phyloP scores from a whole-genome alignment of 2,113 vertebrate genomes.

The Anseranas semipalmata region DNA sequence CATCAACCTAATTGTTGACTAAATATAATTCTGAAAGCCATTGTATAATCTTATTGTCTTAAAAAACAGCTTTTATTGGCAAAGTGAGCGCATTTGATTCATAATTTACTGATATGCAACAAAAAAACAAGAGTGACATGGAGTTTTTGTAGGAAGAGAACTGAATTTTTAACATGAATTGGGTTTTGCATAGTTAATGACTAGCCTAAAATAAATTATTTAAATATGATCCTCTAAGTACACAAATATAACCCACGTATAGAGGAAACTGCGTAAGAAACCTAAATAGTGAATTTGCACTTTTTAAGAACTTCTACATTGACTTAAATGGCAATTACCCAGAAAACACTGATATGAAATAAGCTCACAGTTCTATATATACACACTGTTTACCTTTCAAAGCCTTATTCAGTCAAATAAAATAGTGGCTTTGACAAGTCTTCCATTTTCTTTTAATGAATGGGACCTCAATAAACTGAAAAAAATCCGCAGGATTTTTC shows the following conservation, averaged over 20 bases:
- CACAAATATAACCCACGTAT: not conserved
- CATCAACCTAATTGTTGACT: conserved; percentile 9
- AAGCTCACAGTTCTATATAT: not conserved
- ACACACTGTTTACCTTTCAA: not conserved
- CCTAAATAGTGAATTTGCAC: not conserved
- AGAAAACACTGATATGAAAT: not conserved
- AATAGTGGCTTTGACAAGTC: not conserved
- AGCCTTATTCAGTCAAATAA: not conserved
- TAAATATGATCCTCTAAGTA: not conserved
- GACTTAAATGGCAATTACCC: not conserved
- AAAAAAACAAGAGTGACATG: not conserved
- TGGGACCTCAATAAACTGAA: not conserved
- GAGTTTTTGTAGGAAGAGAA: not conserved
- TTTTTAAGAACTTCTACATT: not conserved
- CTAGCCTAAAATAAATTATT: conserved; percentile 7
- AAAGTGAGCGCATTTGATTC: not conserved
- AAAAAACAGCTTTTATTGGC: not conserved
- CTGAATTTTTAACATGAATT: conserved; percentile 12
- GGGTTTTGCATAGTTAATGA: conserved; percentile 22
- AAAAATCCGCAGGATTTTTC: not conserved
- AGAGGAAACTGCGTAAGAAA: not conserved
- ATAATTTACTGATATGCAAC: conserved; percentile 15
- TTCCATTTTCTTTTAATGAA: not conserved
- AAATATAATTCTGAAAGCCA: conserved; percentile 44
- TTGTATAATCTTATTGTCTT: conserved; percentile 22